Percentiles rank a stretch among this genome's conserved stretches.
These are phyloP conservation scores for Euwallacea similis DNA, from an alignment of 1,140 invertebrate genomes.

Conservation along the genomic window DNA sequence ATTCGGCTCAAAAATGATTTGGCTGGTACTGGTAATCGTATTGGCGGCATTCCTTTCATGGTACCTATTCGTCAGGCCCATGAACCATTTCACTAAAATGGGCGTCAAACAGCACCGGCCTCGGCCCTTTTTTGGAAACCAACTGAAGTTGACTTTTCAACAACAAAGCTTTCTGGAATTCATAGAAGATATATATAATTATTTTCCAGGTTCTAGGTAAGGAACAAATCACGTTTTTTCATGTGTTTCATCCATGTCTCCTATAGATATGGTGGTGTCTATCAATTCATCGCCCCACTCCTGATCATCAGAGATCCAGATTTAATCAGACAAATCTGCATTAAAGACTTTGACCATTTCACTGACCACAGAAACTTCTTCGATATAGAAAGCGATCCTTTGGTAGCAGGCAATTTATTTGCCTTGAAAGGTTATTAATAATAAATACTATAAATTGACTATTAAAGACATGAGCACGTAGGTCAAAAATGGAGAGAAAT, in stretches of 20 bases:
- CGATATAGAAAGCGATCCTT: constrained; percentile 55
- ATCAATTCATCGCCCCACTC: constrained; percentile 53
- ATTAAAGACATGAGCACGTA: too few relatives aligned
- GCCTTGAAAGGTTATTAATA: constrained; percentile 55
- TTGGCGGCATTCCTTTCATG: constrained; percentile 18
- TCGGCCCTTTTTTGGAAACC: constrained; percentile 51
- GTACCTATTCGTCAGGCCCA: constrained; percentile 39
- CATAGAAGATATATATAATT: constrained; percentile 33
- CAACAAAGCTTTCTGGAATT: constrained; percentile 25
- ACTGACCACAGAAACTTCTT: constrained; percentile 54
- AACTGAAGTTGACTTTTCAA: constrained; percentile 20
- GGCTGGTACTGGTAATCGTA: constrained; percentile 13
- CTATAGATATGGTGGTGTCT: constrained; percentile 54
- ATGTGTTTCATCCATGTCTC: neutral
- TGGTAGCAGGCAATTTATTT: constrained; percentile 59
- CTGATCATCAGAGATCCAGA: constrained; percentile 55
- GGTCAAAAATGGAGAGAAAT: too few relatives aligned
- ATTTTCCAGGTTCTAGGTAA: constrained; percentile 40
- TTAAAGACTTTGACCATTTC: constrained; percentile 60
- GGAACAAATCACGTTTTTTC: neutral
- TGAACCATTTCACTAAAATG: too few relatives aligned
- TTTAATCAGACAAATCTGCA: constrained; percentile 56
- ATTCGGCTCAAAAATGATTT: too few relatives aligned
- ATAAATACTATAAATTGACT: neutral
- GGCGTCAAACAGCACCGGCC: constrained; percentile 54